These are phyloP conservation scores for Tricholauxania praeusta DNA, from an alignment of 2,888 invertebrate genomes.

Conservation along the genomic window DNA sequence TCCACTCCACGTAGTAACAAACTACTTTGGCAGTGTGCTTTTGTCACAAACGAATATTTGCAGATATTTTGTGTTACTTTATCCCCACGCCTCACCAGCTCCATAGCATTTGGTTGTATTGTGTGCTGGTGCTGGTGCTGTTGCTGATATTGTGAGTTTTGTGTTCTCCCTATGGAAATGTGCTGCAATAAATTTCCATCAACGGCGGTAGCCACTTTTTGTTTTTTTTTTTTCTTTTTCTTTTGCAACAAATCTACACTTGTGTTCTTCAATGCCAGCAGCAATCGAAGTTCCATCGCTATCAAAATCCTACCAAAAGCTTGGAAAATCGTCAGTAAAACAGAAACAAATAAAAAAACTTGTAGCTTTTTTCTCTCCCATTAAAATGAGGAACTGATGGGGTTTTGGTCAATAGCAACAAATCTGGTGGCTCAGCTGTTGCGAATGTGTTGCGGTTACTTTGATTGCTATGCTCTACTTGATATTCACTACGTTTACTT, in stretches of 20 bases:
- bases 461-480: slow-evolving; percentile 20
- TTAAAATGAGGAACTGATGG: too few relatives aligned
- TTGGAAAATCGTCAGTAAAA: too few relatives aligned
- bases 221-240: background rate
- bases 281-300: background rate
- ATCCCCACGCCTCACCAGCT: background rate
- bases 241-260: slow-evolving; percentile 23
- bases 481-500: background rate
- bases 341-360: background rate
- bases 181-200: slow-evolving; percentile 36
- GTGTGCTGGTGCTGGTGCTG: too few relatives aligned
- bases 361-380: too few relatives aligned
- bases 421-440: slow-evolving; percentile 19
- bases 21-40: too few relatives aligned
- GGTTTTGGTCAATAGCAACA: background rate
- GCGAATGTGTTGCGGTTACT: slow-evolving; percentile 6
- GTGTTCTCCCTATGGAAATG: slow-evolving; percentile 15
- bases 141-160: too few relatives aligned
- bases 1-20: too few relatives aligned
- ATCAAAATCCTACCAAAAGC: too few relatives aligned
- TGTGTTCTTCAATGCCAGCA: slow-evolving; percentile 20
- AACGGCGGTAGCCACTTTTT: background rate
- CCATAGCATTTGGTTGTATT: too few relatives aligned
- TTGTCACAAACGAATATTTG: too few relatives aligned
- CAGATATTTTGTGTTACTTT: background rate